A percentile compares a stretch with the other conserved stretches of the same genome.
phyloP scores from a whole-genome alignment of 2,888 invertebrate species.

The Stenolophus ochropezus region DNA sequence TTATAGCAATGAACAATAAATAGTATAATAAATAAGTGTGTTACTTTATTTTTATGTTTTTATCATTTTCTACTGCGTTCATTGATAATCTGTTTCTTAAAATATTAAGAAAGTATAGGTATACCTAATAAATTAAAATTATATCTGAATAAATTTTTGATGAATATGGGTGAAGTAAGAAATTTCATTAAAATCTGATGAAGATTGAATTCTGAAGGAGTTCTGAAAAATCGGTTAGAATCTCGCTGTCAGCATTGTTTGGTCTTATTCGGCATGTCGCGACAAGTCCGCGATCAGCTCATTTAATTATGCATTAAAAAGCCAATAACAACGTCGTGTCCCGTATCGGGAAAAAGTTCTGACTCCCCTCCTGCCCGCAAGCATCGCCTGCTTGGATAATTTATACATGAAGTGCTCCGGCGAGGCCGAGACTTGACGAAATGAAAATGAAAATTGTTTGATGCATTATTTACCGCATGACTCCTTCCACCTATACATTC shows the following conservation, averaged over 20 bases:
- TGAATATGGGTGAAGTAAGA: too few relatives aligned
- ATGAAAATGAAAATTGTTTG: conserved; percentile 63
- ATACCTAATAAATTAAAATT: too few relatives aligned
- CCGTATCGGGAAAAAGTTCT: conserved; percentile 42
- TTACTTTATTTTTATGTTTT: too few relatives aligned
- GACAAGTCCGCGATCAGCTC: background rate
- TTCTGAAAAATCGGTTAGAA: too few relatives aligned
- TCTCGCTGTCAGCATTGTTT: background rate
- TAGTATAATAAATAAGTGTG: too few relatives aligned
- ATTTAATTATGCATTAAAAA: conserved; percentile 59
- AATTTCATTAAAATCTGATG: too few relatives aligned
- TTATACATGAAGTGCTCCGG: conserved; percentile 58
- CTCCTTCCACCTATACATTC: conserved; percentile 10
- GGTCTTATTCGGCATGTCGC: conserved; percentile 7
- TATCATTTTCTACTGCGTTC: too few relatives aligned
- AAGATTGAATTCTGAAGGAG: too few relatives aligned
- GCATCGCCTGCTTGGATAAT: conserved; percentile 48
- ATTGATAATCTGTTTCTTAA: too few relatives aligned
- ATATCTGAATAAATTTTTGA: too few relatives aligned
- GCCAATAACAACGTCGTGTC: conserved; percentile 50
- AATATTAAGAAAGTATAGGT: too few relatives aligned
- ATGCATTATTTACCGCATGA: conserved; percentile 62
- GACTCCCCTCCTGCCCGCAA: conserved; percentile 16
- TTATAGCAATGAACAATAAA: too few relatives aligned
- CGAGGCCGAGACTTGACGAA: conserved; percentile 60